Conservation (phyloP, 1,140 invertebrate species). For the Mactra quadrangularis region DNA sequence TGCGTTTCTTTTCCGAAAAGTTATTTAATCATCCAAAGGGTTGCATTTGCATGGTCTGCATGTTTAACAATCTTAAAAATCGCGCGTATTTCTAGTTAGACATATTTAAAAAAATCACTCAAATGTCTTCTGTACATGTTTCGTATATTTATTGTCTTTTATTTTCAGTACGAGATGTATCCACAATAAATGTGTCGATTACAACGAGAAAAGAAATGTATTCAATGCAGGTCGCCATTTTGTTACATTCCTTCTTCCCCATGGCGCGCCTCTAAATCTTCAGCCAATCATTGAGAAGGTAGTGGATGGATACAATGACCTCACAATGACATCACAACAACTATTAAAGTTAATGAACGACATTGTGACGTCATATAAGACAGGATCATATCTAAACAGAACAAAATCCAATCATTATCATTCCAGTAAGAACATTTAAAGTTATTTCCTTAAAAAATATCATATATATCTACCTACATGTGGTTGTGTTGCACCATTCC, state of each 20-base stretch:
- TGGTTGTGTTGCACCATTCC: too few species aligned
- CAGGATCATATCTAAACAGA: slow-evolving; percentile 80
- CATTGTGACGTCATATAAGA: slow-evolving; percentile 76
- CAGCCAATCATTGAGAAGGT: slow-evolving; percentile 76
- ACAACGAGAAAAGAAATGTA: slow-evolving; percentile 84
- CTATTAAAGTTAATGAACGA: slow-evolving; percentile 77
- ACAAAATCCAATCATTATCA: slow-evolving; percentile 27
- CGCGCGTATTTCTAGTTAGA: too few species aligned
- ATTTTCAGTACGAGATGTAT: slow-evolving; percentile 75
- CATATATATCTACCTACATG: too few species aligned
- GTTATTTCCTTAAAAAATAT: too few species aligned
- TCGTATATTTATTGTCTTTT: background rate
- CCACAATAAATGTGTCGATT: slow-evolving; percentile 80
- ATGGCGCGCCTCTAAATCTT: slow-evolving; percentile 81
- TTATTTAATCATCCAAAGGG: too few species aligned
- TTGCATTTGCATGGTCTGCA: too few species aligned
- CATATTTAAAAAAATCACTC: too few species aligned
- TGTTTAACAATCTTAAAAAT: too few species aligned
- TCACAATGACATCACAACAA: slow-evolving; percentile 74
- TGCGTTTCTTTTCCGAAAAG: too few species aligned
- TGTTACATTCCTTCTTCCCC: slow-evolving; percentile 82
- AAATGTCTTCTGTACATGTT: too few species aligned
- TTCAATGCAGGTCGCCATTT: slow-evolving; percentile 84
- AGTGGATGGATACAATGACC: slow-evolving; percentile 76
- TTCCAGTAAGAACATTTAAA: slow-evolving; percentile 32